Base-by-base conservation (phyloP, 2,888 invertebrate genomes). In the Apotomis betuletana region DNA sequence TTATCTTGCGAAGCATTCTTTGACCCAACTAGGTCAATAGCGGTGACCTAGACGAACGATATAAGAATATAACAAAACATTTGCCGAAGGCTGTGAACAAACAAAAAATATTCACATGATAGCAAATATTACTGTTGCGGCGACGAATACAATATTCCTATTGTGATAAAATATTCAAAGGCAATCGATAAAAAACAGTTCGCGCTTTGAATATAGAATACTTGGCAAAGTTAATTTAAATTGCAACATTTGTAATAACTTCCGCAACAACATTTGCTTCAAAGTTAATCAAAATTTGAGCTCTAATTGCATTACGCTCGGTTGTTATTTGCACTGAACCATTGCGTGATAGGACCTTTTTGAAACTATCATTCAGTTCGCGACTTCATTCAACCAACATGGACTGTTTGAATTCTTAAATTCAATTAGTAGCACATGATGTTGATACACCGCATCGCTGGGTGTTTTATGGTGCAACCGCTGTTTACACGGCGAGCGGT, bases 401-500 rank as follows among this genome's bases (percentile, higher is more conserved):
- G 74, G 74, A 79, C 82, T 80, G 77, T 78, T 83, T 81, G 79
- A 75, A 75, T 73, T 46, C 58, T 72, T 72, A 63, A 67, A 72
- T 72, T 73, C 67, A 70, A 73, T 70, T 70, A 62, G 61, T 57
- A 36, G 69, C 36, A 58, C 57, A 13, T 15, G 54, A 60, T 64
- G 65, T 69, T 75, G 76, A 76, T 77, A 79, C 77, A 76, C 74
- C 73, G 73, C 74, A 62, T 57, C 54, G 63, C 75, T 76, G 67
- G 78, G 75, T 84, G 81, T 80, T 83, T 83, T 83, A 82, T 80
- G 77, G 77, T 77, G 75, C 78, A 80, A 77, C 82, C 83, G 75
- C 77, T 86, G 86, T 87, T 87, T 87, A 87, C 83, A 79, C 78
- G 80, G 72, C 71, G 74, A 61, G 75, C 74, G 55, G 54, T 65